These are phyloP conservation scores for Anniella stebbinsi DNA, from an alignment of 2,797 vertebrate species.

Conservation along the genomic window DNA sequence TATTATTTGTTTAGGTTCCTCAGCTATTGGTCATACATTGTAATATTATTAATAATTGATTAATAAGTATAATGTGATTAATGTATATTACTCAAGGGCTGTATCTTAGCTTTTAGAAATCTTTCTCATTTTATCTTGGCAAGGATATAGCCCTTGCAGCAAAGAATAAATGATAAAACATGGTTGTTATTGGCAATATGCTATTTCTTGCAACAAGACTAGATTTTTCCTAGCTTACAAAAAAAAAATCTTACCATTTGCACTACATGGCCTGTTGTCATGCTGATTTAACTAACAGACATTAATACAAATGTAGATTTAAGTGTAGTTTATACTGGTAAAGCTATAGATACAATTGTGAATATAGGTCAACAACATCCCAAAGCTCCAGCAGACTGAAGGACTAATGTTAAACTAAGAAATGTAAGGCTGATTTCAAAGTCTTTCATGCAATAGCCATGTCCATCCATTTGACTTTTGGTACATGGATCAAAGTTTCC, in stretches of 20 bases:
- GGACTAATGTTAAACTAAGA: neutral
- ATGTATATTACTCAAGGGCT: neutral
- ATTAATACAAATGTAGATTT: neutral
- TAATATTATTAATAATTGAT: neutral
- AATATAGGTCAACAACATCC: neutral
- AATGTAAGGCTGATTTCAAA: neutral
- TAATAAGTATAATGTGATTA: neutral
- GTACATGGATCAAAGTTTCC: neutral
- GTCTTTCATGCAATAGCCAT: neutral
- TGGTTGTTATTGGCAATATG: neutral
- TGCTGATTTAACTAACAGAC: neutral
- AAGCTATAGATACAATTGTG: neutral
- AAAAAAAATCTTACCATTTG: neutral
- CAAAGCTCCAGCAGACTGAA: neutral
- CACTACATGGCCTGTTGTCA: neutral
- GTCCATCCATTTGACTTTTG: neutral
- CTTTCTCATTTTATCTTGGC: neutral
- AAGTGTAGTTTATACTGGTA: neutral
- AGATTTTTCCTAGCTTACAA: neutral
- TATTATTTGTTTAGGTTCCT: neutral
- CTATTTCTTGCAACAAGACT: neutral
- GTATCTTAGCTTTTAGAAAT: neutral
- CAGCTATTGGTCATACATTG: too few species aligned
- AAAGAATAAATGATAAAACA: neutral
- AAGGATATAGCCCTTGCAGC: neutral